Conservation (phyloP, 2,113 vertebrate genomes). For the Lampris incognitus region DNA sequence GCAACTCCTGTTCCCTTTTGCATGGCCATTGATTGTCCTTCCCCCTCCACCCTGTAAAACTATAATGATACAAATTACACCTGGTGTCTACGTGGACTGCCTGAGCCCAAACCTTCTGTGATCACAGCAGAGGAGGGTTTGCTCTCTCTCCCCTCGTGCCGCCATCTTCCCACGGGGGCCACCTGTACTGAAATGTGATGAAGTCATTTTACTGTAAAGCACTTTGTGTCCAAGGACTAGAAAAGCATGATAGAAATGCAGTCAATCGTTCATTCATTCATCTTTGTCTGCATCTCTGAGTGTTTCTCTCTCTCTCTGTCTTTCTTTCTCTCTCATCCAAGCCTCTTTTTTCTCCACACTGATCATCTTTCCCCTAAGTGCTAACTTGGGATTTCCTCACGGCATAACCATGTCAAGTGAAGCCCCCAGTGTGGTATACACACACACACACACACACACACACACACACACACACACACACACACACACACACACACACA, state of each 20-base stretch:
- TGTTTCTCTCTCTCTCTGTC: not conserved
- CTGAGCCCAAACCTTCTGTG: slow-evolving; percentile 83
- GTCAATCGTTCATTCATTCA: no score
- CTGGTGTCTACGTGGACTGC: slow-evolving; percentile 85
- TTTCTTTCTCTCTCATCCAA: slow-evolving; percentile 56
- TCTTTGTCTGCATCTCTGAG: not conserved
- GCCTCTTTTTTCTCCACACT: not conserved
- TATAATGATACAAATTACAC: slow-evolving; percentile 91
- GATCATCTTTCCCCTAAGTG: slow-evolving; percentile 83
- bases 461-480: slow-evolving; percentile 3
- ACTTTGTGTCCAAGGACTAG: no score
- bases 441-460: slow-evolving; percentile 27
- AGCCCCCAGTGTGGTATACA: slow-evolving; percentile 76
- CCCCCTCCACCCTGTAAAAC: slow-evolving; percentile 86
- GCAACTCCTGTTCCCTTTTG: slow-evolving; percentile 81
- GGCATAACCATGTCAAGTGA: slow-evolving; percentile 87
- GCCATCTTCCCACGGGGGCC: no score
- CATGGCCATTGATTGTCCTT: slow-evolving; percentile 88
- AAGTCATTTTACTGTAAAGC: no score
- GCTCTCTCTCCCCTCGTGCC: not conserved
- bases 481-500: not conserved
- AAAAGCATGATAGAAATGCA: no score
- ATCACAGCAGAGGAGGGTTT: slow-evolving; percentile 74
- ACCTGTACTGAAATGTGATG: no score
- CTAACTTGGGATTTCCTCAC: slow-evolving; percentile 91